phyloP scores from a whole-genome alignment of 1,140 invertebrate genomes.

The Ceratosolen solmsi region DNA sequence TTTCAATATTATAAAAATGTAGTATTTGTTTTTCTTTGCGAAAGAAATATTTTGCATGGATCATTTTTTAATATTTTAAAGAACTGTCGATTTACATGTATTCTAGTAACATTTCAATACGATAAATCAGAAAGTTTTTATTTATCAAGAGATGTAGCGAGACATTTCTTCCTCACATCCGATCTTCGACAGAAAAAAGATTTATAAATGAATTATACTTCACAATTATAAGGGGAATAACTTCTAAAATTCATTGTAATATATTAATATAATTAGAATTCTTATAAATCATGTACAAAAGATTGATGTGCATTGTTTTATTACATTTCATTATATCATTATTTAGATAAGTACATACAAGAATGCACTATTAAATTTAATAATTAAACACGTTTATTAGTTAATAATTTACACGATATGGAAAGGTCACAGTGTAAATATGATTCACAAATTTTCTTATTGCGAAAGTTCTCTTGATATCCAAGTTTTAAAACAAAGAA shows the following conservation, averaged over 20 bases:
- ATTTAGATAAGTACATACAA: not conserved
- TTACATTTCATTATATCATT: not conserved
- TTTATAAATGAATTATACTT: not conserved
- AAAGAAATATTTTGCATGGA: slow-evolving; percentile 6
- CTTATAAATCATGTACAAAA: not conserved
- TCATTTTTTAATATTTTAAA: slow-evolving; percentile 32
- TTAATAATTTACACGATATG: not conserved
- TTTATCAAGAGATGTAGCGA: not conserved
- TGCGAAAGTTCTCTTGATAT: not conserved
- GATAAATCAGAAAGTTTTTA: not conserved
- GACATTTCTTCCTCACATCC: too few relatives aligned
- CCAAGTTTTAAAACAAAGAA: not conserved
- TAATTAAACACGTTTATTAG: not conserved
- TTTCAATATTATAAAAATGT: too few relatives aligned
- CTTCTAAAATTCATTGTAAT: not conserved
- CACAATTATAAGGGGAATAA: not conserved
- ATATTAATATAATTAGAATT: not conserved
- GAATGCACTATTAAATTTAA: not conserved
- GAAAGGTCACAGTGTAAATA: not conserved
- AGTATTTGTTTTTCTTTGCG: not conserved
- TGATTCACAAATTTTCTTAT: not conserved
- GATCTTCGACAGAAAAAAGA: not conserved
- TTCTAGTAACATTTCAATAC: not conserved
- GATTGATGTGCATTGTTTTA: not conserved
- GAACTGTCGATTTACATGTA: not conserved